Percentiles rank a stretch among this genome's conserved stretches.
phyloP scores from a whole-genome alignment of 92 coral and sea anemone genomes.

The Diadumene lineata region DNA sequence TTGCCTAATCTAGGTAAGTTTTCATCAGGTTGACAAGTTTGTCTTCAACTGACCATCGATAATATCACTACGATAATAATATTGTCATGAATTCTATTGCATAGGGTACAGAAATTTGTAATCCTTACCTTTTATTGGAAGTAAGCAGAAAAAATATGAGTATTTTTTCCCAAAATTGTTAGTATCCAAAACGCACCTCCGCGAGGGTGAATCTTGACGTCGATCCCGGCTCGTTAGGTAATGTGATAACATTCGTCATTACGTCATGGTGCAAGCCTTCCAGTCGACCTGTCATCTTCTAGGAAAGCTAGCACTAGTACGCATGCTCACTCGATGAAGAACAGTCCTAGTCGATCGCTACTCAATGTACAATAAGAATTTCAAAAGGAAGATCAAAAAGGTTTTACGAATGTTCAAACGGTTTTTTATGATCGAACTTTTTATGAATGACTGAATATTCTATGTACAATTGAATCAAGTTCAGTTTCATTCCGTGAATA shows the following conservation, averaged over 20 bases:
- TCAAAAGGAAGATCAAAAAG: too few relatives aligned
- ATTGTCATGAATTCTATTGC: not conserved
- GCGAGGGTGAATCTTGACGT: conserved; percentile 26
- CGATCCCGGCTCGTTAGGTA: conserved; percentile 68
- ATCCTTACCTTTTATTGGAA: conserved; percentile 18
- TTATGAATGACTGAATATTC: too few relatives aligned
- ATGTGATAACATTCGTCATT: conserved; percentile 67
- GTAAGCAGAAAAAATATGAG: conserved; percentile 18
- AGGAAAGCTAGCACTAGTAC: conserved; percentile 25
- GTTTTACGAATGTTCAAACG: too few relatives aligned
- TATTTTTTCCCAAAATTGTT: conserved; percentile 25
- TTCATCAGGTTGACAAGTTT: not conserved
- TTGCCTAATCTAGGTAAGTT: not conserved
- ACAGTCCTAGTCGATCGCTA: too few relatives aligned
- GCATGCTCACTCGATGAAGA: conserved; percentile 40
- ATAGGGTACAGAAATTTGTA: not conserved
- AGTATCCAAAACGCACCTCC: conserved; percentile 9
- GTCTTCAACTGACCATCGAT: not conserved
- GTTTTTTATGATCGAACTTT: too few relatives aligned
- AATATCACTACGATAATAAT: too few relatives aligned
- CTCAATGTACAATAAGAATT: too few relatives aligned
- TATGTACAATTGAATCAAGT: too few relatives aligned
- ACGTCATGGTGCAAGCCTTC: conserved; percentile 81
- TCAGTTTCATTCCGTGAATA: too few relatives aligned
- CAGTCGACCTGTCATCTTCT: conserved; percentile 52